A percentile compares a stretch with the other conserved stretches of the same genome.
These are phyloP conservation scores for Colaptes auratus DNA, from an alignment of 2,113 vertebrate genomes.

Conservation along the genomic window DNA sequence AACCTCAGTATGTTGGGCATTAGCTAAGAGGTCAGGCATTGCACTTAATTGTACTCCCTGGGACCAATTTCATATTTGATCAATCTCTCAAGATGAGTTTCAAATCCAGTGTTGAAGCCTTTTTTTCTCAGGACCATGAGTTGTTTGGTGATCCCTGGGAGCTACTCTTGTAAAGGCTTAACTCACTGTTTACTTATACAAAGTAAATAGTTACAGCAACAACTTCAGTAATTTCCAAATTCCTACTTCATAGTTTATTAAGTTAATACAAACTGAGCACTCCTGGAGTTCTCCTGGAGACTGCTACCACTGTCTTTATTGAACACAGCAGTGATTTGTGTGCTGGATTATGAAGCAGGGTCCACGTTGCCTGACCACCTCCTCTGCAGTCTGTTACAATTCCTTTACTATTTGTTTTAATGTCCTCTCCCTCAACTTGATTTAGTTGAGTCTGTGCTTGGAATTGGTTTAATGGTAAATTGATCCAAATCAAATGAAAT, in stretches of 20 bases:
- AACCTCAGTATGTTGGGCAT: neutral
- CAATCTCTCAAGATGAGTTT: neutral
- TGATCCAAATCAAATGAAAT: conserved; percentile 16
- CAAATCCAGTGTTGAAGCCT: neutral
- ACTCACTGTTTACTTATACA: neutral
- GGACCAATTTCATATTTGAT: conserved; percentile 19
- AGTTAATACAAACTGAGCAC: neutral
- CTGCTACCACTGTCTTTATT: neutral
- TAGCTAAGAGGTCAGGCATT: neutral
- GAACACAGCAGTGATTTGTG: neutral
- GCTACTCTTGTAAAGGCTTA: neutral
- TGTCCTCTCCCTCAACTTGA: neutral
- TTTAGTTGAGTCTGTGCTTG: neutral
- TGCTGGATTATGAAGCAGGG: neutral
- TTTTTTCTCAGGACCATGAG: neutral
- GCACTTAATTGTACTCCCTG: neutral
- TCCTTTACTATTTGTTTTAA: neutral
- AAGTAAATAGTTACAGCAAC: conserved; percentile 4
- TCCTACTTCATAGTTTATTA: neutral
- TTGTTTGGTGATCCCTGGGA: conserved; percentile 24
- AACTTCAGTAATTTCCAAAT: conserved; percentile 19
- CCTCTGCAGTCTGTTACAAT: neutral
- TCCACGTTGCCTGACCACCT: neutral
- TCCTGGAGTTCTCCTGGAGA: neutral
- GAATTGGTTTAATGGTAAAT: neutral